Percentiles rank a stretch among this genome's conserved stretches.
Evolutionary conservation across 2,797 vertebrate species (phyloP).

Genomic region (Gephyroberyx darwinii): DNA sequence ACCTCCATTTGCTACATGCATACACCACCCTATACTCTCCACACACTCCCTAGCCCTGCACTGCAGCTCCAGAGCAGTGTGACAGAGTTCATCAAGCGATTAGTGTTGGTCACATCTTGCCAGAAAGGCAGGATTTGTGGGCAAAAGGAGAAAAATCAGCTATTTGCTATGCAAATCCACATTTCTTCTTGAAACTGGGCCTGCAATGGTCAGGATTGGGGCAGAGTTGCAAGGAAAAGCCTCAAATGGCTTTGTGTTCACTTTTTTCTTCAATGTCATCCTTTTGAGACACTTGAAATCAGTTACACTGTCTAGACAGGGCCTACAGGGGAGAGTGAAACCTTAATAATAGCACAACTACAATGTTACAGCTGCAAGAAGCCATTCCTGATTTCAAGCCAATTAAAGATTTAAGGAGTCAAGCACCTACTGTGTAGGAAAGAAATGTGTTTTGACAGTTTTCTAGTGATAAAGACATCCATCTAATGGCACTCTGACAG

Average conservation of each 20-base stretch:
- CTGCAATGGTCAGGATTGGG: constrained; percentile 2
- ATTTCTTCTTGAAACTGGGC: constrained; percentile 22
- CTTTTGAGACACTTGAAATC: neutral
- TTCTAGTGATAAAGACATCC: neutral
- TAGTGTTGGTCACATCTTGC: constrained; percentile 44
- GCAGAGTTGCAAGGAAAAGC: constrained; percentile 13
- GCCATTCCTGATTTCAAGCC: neutral
- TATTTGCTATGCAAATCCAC: constrained; percentile 52
- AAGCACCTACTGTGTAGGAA: neutral
- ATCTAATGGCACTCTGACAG: constrained; percentile 14
- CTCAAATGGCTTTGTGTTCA: constrained; percentile 23
- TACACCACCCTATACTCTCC: neutral
- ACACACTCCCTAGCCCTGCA: neutral
- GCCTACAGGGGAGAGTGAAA: constrained; percentile 4
- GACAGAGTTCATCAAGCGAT: constrained; percentile 46
- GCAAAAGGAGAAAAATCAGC: constrained; percentile 39
- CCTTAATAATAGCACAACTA: constrained; percentile 16
- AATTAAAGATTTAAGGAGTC: constrained; percentile 17
- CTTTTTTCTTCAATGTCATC: constrained; percentile 20
- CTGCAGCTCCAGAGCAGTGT: constrained; percentile 23
- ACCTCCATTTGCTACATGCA: neutral
- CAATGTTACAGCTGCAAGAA: constrained; percentile 21
- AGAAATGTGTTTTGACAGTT: constrained; percentile 10
- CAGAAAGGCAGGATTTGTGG: constrained; percentile 45
- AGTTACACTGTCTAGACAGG: constrained; percentile 23